A percentile compares a stretch with the other conserved stretches of the same genome.
Evolutionary conservation across 2,113 vertebrate species (phyloP).

Genomic region (Chrysemys picta): DNA sequence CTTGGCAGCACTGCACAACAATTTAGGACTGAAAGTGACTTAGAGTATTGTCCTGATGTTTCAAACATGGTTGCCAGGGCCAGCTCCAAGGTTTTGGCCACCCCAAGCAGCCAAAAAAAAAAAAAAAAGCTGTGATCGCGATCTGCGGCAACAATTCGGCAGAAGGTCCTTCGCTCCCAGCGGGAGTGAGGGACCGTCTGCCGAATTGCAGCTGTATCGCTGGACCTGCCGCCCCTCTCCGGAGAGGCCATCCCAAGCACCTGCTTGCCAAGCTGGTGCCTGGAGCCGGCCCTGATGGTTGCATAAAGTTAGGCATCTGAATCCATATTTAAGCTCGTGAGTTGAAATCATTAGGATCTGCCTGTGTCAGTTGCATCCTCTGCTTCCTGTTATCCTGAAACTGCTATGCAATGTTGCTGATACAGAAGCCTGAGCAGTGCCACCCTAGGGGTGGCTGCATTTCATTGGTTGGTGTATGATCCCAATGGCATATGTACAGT

Average conservation of each 20-base stretch:
- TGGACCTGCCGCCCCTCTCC: too few species aligned
- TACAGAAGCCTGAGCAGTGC: neutral
- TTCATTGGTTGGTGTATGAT: neutral
- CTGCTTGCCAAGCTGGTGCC: too few species aligned
- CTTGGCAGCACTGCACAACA: neutral
- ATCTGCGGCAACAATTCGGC: too few species aligned
- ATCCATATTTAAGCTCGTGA: neutral
- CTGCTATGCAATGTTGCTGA: neutral
- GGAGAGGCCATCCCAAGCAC: too few species aligned
- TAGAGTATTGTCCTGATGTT: neutral
- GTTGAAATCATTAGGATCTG: neutral
- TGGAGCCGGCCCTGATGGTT: neutral
- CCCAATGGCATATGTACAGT: neutral
- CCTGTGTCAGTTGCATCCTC: fast-evolving
- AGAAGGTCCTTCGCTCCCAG: too few species aligned
- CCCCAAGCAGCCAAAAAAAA: too few species aligned
- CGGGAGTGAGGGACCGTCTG: too few species aligned
- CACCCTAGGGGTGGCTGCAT: neutral
- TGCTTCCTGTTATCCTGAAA: neutral
- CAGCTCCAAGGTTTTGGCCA: too few species aligned
- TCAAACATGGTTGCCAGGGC: neutral
- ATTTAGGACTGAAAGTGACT: neutral
- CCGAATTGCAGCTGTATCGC: too few species aligned
- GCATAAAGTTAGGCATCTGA: neutral
- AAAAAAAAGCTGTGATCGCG: too few species aligned